Evolutionary conservation across 2,113 vertebrate genomes (phyloP).

Genomic region (Scomber japonicus): DNA sequence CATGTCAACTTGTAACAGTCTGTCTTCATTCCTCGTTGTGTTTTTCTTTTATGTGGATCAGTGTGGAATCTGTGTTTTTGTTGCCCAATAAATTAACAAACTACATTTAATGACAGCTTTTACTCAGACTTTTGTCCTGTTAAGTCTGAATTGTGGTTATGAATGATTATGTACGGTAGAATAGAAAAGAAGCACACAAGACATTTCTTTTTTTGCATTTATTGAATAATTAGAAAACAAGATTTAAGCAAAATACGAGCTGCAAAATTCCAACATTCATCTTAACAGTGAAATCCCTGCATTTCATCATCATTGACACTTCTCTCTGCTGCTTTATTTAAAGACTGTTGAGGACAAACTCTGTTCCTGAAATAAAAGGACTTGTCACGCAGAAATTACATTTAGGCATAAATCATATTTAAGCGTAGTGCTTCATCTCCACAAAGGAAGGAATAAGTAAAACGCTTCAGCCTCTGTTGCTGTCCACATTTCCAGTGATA

Average conservation of each 20-base stretch:
- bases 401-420: background rate
- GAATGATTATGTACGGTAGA: background rate
- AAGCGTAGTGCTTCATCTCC: background rate
- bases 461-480: background rate
- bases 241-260: background rate
- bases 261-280: background rate
- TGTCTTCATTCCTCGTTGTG: background rate
- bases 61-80: background rate
- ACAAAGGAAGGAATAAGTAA: background rate
- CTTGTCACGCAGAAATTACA: background rate
- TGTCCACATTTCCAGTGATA: background rate
- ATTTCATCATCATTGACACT: background rate
- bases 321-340: background rate
- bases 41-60: slow-evolving; percentile 5
- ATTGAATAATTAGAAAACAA: slow-evolving; percentile 36
- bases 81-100: slow-evolving; percentile 17
- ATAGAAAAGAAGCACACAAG: slow-evolving; percentile 49
- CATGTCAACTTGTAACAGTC: background rate
- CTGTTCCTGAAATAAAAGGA: background rate
- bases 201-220: slow-evolving; percentile 26
- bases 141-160: background rate
- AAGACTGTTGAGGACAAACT: background rate
- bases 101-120: background rate
- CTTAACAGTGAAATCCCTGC: background rate
- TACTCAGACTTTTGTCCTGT: background rate